Evolutionary conservation across 2,888 invertebrate species (phyloP).

Genomic region (Tipula confusa): DNA sequence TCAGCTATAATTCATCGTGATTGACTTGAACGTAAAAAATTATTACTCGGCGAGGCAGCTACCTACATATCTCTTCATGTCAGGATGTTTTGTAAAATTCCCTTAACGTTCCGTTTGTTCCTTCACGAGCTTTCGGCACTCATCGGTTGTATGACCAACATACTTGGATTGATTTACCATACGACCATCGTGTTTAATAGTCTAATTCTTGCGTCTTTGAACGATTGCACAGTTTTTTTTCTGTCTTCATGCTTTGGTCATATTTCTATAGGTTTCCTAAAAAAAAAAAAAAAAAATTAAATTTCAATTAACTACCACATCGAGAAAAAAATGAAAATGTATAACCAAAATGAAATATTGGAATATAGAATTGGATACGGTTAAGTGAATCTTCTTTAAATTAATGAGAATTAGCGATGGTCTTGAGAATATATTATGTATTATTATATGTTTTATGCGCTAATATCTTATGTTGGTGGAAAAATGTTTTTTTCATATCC

Average conservation of each 20-base stretch:
- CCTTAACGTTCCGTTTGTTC: no score
- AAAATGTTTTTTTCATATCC: not conserved
- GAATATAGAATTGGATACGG: not conserved
- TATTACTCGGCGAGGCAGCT: no score
- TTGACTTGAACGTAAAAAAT: no score
- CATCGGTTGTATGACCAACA: no score
- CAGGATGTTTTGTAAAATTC: no score
- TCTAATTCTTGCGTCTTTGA: no score
- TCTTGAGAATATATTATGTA: not conserved
- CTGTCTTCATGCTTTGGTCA: no score
- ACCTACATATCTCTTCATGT: no score
- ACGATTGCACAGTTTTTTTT: no score
- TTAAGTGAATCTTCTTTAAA: conserved; percentile 9
- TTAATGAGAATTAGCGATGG: conserved; percentile 12
- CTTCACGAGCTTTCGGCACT: no score
- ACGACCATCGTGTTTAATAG: not conserved
- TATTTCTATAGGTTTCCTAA: not conserved
- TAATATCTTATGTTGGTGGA: not conserved
- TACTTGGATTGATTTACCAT: no score
- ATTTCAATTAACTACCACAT: not conserved
- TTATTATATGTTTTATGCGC: not conserved
- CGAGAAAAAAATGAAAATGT: not conserved
- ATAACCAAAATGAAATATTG: not conserved
- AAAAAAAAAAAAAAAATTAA: not conserved
- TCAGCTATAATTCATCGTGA: no score